A percentile compares a stretch with the other conserved stretches of the same genome.
Conservation (phyloP, 2,797 vertebrate genomes). For the Pampus argenteus region DNA sequence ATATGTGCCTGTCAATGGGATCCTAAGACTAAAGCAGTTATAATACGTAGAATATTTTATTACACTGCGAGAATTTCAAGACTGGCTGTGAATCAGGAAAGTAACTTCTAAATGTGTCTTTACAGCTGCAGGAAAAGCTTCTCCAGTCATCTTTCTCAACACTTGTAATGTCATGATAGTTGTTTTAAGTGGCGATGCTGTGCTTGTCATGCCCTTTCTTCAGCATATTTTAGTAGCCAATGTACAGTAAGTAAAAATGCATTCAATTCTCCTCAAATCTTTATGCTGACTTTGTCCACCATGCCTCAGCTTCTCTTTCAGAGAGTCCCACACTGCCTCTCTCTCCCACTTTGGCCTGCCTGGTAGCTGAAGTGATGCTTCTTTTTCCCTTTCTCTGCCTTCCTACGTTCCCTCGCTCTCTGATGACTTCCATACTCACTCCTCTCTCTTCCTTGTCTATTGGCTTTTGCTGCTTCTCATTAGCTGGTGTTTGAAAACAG, state of each 20-base stretch:
- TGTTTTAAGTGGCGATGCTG: conserved; percentile 3
- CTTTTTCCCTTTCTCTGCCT: conserved; percentile 83
- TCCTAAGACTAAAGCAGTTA: background rate
- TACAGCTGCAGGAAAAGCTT: conserved; percentile 28
- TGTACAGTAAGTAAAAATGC: conserved; percentile 97
- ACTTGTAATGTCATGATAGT: background rate
- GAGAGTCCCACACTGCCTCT: conserved; percentile 80
- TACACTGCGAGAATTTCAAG: background rate
- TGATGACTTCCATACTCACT: conserved; percentile 75
- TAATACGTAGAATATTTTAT: background rate
- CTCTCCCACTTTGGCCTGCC: conserved; percentile 85
- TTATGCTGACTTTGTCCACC: conserved; percentile 81
- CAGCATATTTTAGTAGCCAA: conserved; percentile 78
- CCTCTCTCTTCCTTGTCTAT: conserved; percentile 87
- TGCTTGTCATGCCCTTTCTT: conserved; percentile 17
- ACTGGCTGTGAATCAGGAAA: background rate
- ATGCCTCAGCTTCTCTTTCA: conserved; percentile 85
- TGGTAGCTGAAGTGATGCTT: conserved; percentile 90
- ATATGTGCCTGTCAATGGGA: background rate
- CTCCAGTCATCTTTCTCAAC: background rate
- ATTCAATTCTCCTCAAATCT: conserved; percentile 93
- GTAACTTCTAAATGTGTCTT: conserved; percentile 15
- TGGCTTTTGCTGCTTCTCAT: conserved; percentile 90
- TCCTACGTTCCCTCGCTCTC: conserved; percentile 64
- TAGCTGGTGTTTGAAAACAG: conserved; percentile 80